Conservation (phyloP, 1,140 invertebrate species). For the Acyrthosiphon pisum region DNA sequence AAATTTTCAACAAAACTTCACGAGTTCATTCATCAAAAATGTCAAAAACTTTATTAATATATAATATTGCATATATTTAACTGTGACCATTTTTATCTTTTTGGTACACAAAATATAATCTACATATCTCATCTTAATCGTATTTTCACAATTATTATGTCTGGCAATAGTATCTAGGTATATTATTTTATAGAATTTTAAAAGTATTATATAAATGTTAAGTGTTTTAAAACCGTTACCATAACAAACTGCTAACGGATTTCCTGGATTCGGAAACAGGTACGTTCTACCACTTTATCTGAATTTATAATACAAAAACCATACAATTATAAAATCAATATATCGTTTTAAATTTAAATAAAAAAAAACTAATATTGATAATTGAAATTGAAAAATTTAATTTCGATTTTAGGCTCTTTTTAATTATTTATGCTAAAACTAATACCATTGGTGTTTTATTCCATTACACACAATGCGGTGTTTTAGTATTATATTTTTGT, state of each 20-base stretch:
- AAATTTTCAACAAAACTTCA: background rate
- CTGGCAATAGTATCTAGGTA: too few species aligned
- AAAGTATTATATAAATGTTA: background rate
- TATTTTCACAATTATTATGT: background rate
- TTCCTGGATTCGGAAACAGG: background rate
- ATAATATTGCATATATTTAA: slow-evolving; percentile 2
- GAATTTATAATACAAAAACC: too few species aligned
- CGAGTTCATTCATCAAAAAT: background rate
- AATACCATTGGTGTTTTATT: background rate
- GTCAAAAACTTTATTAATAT: slow-evolving; percentile 18
- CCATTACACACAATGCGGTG: background rate
- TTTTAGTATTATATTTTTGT: too few species aligned
- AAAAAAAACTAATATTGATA: too few species aligned
- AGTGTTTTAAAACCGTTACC: background rate
- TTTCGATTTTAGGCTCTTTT: too few species aligned
- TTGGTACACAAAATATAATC: background rate
- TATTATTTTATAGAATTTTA: background rate
- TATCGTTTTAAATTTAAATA: too few species aligned
- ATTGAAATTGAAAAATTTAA: too few species aligned
- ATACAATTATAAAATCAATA: too few species aligned
- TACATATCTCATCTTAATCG: background rate
- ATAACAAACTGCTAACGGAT: background rate
- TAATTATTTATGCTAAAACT: too few species aligned
- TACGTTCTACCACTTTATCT: background rate
- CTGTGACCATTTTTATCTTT: background rate